Percentiles rank a stretch among this genome's conserved stretches.
Conservation (phyloP, 1,140 invertebrate genomes). For the Antheraea mylitta region DNA sequence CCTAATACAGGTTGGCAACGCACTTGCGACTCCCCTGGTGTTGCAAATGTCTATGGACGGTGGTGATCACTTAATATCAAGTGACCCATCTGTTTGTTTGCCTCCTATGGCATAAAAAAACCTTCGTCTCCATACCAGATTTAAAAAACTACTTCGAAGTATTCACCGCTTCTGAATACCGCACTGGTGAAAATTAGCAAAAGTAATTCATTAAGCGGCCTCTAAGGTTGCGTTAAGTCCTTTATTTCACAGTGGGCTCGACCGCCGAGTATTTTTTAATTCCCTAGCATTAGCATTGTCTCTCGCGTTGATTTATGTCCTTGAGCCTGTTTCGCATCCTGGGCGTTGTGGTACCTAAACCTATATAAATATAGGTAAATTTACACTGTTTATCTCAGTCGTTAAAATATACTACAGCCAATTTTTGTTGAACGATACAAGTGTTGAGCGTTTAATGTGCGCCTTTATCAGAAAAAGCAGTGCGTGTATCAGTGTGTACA, state of each 20-base stretch:
- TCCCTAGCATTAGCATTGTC: conserved; percentile 71
- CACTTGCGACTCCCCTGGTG: no score
- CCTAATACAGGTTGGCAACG: no score
- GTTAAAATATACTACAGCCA: conserved; percentile 59
- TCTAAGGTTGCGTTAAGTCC: conserved; percentile 68
- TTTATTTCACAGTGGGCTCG: conserved; percentile 63
- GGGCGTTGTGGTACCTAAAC: conserved; percentile 8
- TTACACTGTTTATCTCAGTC: conserved; percentile 64
- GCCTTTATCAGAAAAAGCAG: no score
- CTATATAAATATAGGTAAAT: conserved; percentile 61
- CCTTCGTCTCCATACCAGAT: no score
- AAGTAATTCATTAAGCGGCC: conserved; percentile 73
- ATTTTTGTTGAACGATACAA: conserved; percentile 36
- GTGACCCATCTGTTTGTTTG: no score
- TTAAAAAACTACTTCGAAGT: neutral
- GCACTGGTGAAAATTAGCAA: conserved; percentile 62
- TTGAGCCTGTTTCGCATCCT: conserved; percentile 26
- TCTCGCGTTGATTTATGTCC: conserved; percentile 61
- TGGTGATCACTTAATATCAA: no score
- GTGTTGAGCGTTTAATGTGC: no score
- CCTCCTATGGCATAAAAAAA: no score
- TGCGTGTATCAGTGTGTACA: no score
- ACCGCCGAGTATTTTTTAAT: conserved; percentile 72
- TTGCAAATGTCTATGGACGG: no score
- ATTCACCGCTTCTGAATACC: conserved; percentile 25